phyloP scores from a whole-genome alignment of 1,140 invertebrate species.

The Cydia fagiglandana region DNA sequence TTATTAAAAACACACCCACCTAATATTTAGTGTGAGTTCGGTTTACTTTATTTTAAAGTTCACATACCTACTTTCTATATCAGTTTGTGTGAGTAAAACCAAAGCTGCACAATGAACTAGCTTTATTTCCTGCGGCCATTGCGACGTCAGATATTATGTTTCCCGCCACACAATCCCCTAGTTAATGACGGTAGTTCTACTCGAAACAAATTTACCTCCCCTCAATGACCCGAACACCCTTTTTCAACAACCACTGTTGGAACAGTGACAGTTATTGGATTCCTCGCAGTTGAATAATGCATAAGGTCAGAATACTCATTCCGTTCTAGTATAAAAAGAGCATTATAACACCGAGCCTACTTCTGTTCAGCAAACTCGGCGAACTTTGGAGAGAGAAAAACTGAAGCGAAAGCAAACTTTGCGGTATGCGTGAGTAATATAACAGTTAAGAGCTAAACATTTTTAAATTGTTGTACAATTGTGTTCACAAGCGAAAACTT shows the following conservation, averaged over 20 bases:
- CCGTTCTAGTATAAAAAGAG: constrained; percentile 26
- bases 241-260: constrained; percentile 50
- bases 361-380: neutral
- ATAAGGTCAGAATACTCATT: constrained; percentile 36
- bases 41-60: no score
- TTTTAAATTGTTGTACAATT: constrained; percentile 36
- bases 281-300: constrained; percentile 53
- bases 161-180: constrained; percentile 21
- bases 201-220: constrained; percentile 31
- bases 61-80: neutral
- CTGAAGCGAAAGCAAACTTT: neutral
- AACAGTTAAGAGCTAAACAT: constrained; percentile 23
- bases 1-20: neutral
- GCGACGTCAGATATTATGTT: constrained; percentile 21
- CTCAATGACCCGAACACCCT: constrained; percentile 24
- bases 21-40: neutral
- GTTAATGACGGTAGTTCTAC: constrained; percentile 30
- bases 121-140: neutral
- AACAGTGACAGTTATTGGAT: constrained; percentile 52
- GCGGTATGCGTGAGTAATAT: constrained; percentile 8
- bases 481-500: constrained; percentile 34
- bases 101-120: constrained; percentile 6
- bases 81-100: no score
- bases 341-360: constrained; percentile 18
- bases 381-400: constrained; percentile 10